Evolutionary conservation across 2,113 vertebrate genomes (phyloP).

Genomic region (Ageneiosus marmoratus): DNA sequence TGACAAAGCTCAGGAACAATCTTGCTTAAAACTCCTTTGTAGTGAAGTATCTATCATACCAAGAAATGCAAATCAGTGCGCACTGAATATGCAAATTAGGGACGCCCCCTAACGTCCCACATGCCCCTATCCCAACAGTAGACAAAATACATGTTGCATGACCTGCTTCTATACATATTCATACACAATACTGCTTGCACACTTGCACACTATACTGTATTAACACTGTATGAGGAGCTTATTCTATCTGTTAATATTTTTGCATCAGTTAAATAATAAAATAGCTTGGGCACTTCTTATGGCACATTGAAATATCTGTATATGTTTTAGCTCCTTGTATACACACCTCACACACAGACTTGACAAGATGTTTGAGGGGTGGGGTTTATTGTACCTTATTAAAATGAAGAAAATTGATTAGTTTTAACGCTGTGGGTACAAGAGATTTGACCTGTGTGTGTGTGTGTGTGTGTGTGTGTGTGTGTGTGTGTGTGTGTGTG

Average conservation of each 20-base stretch:
- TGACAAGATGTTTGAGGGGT: background rate
- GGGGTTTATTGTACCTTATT: background rate
- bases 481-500: conserved; percentile 36
- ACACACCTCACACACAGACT: background rate
- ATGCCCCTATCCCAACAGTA: too few relatives aligned
- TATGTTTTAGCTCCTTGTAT: background rate
- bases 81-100: background rate
- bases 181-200: background rate
- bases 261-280: background rate
- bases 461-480: conserved; percentile 31
- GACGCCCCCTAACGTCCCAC: background rate
- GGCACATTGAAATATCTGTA: background rate
- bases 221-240: background rate
- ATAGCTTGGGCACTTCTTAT: background rate
- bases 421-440: background rate
- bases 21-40: background rate
- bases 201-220: background rate
- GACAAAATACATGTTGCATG: background rate
- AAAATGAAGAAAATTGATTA: background rate
- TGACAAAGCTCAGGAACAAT: background rate
- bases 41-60: background rate
- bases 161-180: background rate
- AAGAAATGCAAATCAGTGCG: background rate
- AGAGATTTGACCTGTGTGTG: conserved; percentile 1
- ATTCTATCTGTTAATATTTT: background rate